Base-by-base conservation (phyloP, 2,113 vertebrate species). In the Daubentonia madagascariensis region DNA sequence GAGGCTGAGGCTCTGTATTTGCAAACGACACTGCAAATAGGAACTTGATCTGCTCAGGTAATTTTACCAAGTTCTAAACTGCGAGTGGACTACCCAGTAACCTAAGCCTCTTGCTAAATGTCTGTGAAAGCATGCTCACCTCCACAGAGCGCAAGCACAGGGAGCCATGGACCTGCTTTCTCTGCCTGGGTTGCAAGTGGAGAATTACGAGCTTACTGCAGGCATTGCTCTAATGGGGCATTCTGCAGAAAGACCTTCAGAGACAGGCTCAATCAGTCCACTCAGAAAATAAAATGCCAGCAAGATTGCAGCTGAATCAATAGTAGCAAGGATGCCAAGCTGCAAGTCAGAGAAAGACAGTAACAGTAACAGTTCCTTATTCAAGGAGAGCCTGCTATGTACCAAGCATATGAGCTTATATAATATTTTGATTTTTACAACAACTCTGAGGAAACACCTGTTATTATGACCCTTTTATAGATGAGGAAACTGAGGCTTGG, bases 81-180 rank as follows among this genome's bases (percentile, higher is more conserved):
- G 65, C 32, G 28, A 40, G 32, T 86, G 59, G 84, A 78, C 96
- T 94, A 97, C 73, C 32, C 78, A 95, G 97, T 96, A 98, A 98
- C 94, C 97, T 97, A 98, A 98, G 96, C 65, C 97, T 98, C 98
- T 98, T 97, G 98, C 98, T 97, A 98, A 98, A 98, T 98, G 96
- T 35, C 97, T 98, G 99, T 98, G 98, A 98, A 98, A 98, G 98
- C 97, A 94, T 90, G 23, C 85, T 97, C 96, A 94, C 96, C 89
- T 79, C 92, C 70, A 83, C 20, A 28, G 52, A 16, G 65, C 22
- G 2, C 32, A 80, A 68, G 86, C 52, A 54, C 16, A 28, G 89
- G 78, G 52, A 94, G 61, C 79, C 68, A 4, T 3, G 6, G 45
- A 50, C 65, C 57, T 86, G 40, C 85, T 96, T 96, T 97, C 40